phyloP scores from a whole-genome alignment of 2,797 vertebrate species.

The Periparus ater region DNA sequence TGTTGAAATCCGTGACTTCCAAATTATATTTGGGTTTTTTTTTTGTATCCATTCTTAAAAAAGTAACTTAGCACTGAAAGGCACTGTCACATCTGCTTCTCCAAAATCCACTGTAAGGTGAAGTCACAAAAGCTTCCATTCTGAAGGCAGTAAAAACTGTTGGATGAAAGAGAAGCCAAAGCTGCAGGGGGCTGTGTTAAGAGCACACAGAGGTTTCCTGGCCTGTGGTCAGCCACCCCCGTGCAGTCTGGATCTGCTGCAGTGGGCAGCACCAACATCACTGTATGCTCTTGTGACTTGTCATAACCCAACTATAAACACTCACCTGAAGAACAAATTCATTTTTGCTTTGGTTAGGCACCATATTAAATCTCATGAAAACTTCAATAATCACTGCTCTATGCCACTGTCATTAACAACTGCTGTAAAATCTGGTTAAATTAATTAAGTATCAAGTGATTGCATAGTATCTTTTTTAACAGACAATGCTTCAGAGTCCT shows the following conservation, averaged over 20 bases:
- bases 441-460: not conserved
- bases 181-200: not conserved
- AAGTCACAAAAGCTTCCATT: not conserved
- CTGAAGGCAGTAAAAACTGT: not conserved
- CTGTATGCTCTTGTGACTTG: not conserved
- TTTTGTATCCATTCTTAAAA: not conserved
- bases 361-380: not conserved
- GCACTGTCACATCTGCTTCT: not conserved
- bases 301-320: not conserved
- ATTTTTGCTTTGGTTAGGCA: not conserved
- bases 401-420: not conserved
- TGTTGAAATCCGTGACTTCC: not conserved
- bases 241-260: not conserved
- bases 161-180: not conserved
- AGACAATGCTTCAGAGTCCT: not conserved
- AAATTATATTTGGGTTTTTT: not conserved
- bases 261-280: not conserved
- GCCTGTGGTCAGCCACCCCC: not conserved
- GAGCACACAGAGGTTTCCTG: not conserved
- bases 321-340: not conserved
- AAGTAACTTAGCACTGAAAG: not conserved
- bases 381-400: not conserved
- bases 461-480: not conserved
- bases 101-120: not conserved
- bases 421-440: not conserved